phyloP scores from a whole-genome alignment of 2,797 vertebrate species.

The Enteromius trimaculatus region DNA sequence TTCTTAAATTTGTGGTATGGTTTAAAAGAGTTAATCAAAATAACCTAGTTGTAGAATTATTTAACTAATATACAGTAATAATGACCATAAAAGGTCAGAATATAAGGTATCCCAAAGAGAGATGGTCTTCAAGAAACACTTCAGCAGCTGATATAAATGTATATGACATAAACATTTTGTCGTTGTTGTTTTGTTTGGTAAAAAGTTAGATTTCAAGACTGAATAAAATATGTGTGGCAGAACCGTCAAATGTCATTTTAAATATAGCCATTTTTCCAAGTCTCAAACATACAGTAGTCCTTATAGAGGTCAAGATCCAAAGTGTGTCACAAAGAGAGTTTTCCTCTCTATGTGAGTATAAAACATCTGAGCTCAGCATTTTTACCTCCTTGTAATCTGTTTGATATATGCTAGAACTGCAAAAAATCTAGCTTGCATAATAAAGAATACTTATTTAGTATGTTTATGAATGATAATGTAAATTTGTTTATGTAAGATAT shows the following conservation, averaged over 20 bases:
- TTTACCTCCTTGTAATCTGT: neutral
- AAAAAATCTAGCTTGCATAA: neutral
- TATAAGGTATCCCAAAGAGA: neutral
- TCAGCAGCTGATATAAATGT: neutral
- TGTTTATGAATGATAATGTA: neutral
- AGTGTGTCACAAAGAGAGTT: neutral
- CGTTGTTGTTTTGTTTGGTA: neutral
- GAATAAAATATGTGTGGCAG: neutral
- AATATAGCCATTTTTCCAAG: neutral
- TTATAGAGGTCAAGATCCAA: neutral
- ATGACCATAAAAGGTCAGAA: neutral
- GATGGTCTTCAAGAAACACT: neutral
- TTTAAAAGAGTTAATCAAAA: neutral
- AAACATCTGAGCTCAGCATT: conserved; percentile 9
- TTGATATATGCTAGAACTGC: neutral
- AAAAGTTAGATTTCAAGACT: neutral
- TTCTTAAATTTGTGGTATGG: neutral
- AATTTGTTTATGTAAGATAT: neutral
- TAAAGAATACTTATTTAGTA: neutral
- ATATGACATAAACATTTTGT: neutral
- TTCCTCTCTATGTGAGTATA: neutral
- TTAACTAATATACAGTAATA: neutral
- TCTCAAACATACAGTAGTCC: neutral
- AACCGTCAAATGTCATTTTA: neutral
- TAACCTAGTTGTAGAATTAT: neutral